Base-by-base conservation (phyloP, 2,888 invertebrate species). In the Liopterus haemorrhoidalis region DNA sequence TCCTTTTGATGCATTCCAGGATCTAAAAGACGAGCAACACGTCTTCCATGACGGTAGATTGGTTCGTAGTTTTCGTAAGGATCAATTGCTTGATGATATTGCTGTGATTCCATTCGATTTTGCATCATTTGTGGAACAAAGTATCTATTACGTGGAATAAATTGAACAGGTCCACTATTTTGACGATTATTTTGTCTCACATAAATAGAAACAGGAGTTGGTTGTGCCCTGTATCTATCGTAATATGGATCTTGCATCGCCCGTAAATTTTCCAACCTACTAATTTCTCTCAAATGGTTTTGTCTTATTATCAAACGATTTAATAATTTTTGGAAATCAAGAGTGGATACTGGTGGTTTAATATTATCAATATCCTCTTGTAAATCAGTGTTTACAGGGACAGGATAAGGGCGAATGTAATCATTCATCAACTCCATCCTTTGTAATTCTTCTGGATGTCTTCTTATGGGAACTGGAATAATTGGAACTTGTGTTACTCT, bases 271-370 rank as follows among this genome's bases (percentile, higher is more conserved):
- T 71, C 61, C 18, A 67, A 46, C 2, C 57, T 73, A 70, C 74
- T 76, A 12, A 77, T 62, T 28, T 70, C 68, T 62, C 79, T 78
- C 51, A 79, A 58, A 31, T 74, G 69, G 54, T 72, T 76, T 63
- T 84, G 83, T 37, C 82, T 69, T 20, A 77, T 60, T 24, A 84
- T 73, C 43, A 85, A 66, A 60, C 79, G 74, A 50, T 82, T 79
- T 4, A 85, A 67, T 27, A 85, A 65, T 35, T 78, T 71, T 58
- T 82, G 81, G 48, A 84, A 77, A 59, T 85, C 84, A 56, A 77
- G 73, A 2, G 82, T 79, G 57, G 82, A 83, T 2, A 84, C 76
- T 5, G 84, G 84, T 6, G 82, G 76, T 35, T 78, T 73, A 31
- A 81, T 81, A 2, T 74, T 71, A 46, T 76, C 74, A 63, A 75